Conservation (phyloP, 2,888 invertebrate species). For the Pachydiplax longipennis region DNA sequence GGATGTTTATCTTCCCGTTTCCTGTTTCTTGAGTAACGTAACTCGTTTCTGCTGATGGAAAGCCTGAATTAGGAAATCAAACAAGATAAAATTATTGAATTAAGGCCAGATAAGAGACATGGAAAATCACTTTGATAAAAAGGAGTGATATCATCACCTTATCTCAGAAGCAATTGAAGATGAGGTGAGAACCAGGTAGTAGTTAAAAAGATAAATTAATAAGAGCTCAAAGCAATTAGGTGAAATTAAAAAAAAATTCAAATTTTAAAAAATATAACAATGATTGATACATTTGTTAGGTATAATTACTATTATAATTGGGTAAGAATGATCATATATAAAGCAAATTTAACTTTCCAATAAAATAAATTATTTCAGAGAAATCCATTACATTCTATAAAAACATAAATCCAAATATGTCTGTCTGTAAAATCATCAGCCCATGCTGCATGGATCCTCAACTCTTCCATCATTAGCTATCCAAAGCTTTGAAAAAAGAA, state of each 20-base stretch:
- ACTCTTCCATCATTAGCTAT: too few relatives aligned
- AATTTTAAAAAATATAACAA: too few relatives aligned
- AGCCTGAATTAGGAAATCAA: neutral
- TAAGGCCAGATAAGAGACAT: neutral
- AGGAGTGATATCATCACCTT: neutral
- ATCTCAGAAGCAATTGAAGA: neutral
- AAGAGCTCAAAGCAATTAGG: neutral
- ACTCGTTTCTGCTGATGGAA: constrained; percentile 19
- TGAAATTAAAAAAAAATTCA: neutral
- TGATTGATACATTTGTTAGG: too few relatives aligned
- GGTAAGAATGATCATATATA: too few relatives aligned
- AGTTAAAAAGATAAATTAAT: neutral
- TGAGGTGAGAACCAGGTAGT: neutral
- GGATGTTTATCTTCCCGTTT: constrained; percentile 89
- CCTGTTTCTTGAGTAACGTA: constrained; percentile 56
- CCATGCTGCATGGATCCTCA: too few relatives aligned
- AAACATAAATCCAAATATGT: too few relatives aligned
- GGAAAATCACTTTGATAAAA: neutral
- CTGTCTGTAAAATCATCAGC: too few relatives aligned
- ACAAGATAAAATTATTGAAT: neutral
- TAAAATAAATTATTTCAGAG: too few relatives aligned
- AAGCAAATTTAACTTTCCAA: too few relatives aligned
- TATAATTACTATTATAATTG: too few relatives aligned
- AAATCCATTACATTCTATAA: too few relatives aligned
- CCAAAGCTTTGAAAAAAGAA: too few relatives aligned